Base-by-base conservation (phyloP, 2,113 vertebrate genomes). In the Aphelocoma coerulescens region DNA sequence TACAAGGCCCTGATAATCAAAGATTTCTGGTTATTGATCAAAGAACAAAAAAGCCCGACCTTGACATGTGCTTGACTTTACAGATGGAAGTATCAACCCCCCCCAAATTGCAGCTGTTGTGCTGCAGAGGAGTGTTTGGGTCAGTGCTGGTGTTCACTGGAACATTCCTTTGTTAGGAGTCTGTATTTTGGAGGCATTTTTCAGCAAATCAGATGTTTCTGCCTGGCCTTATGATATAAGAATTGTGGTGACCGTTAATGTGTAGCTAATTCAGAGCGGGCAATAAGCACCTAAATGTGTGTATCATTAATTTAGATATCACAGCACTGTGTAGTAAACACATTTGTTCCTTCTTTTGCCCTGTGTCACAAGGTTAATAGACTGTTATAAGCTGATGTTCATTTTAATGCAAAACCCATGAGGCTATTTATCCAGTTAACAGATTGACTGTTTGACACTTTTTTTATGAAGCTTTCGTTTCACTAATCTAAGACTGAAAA, bases 61-160 rank as follows among this genome's bases (percentile, higher is more conserved):
- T 94, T 83, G 91, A 46, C 89, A 79, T 73, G 81, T 93, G 87
- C 91, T 94, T 95, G 39, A 91, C 91, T 80, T 77, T 43, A 85
- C 23, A 77, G 75, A 30, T 69, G 32, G 5, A 43, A n/a, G 16
- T 28, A 23, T 39, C 15, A 67, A 20, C 55, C 3, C 48, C 48
- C 24, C 37, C 7, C 16, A 13, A 5, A 35, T 35, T 39, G 30
- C 39, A 41, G 39, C 14, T n/a, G 19, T 17, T 75, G 33, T 74
- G 52, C 69, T 77, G 19, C 54, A 67, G 16, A 48, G 28, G 18
- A 28, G 27, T 16, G 23, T 37, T 55, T 41, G 4, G 11, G 0
- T 55, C 27, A 3, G 24, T 73, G 59, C 49, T 79, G 48, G 3
- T 54, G 8, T 23, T 85, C 39, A 12, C 28, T 35, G 19, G 55